Percentiles rank a stretch among this genome's conserved stretches.
These are phyloP conservation scores for Theristus sp. DNA, from an alignment of 2,888 invertebrate genomes.

Conservation along the genomic window DNA sequence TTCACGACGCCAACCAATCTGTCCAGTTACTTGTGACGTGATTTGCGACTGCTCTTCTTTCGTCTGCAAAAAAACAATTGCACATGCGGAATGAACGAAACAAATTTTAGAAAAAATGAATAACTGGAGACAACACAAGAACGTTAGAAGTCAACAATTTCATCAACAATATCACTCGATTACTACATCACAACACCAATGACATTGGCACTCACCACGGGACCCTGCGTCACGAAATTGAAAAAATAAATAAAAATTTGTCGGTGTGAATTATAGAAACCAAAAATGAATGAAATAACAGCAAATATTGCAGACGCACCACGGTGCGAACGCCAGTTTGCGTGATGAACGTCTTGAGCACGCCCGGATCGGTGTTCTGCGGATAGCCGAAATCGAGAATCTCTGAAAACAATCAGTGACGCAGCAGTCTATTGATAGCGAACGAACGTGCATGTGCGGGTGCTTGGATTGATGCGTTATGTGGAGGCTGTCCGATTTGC, in stretches of 20 bases:
- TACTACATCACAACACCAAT: background rate
- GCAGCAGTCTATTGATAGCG: too few relatives aligned
- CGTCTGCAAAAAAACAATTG: constrained; percentile 43
- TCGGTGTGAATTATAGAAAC: background rate
- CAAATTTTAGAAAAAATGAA: too few relatives aligned
- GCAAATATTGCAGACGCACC: constrained; percentile 9
- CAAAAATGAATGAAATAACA: background rate
- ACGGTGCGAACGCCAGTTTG: constrained; percentile 66
- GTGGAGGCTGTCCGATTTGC: too few relatives aligned
- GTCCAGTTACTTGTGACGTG: constrained; percentile 61
- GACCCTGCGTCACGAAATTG: background rate
- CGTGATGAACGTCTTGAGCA: constrained; percentile 94
- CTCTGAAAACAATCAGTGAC: constrained; percentile 45
- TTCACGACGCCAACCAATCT: constrained; percentile 92
- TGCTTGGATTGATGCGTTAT: too few relatives aligned
- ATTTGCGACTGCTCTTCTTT: constrained; percentile 99
- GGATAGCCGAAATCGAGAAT: constrained; percentile 98
- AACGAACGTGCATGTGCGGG: too few relatives aligned
- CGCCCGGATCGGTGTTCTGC: constrained; percentile 97
- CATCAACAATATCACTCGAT: background rate
- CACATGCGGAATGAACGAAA: background rate
- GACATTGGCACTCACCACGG: background rate
- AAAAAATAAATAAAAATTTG: background rate
- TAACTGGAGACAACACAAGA: too few relatives aligned
- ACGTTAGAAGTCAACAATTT: too few relatives aligned